Conservation (phyloP, 2,113 vertebrate genomes). For the Bubo bubo region DNA sequence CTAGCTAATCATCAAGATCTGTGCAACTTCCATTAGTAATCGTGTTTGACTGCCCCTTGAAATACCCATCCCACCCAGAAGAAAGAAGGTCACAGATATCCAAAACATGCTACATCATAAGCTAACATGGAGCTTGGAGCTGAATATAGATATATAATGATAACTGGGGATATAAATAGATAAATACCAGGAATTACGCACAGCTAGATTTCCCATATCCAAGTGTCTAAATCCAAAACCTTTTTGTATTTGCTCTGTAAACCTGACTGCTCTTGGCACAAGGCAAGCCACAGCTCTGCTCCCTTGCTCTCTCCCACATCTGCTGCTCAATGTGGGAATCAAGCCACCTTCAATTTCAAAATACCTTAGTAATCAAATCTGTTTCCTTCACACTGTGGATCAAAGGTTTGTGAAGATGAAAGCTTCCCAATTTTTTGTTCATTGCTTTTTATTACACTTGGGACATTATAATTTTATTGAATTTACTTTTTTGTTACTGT, state of each 20-base stretch:
- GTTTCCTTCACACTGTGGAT: not conserved
- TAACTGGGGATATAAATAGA: not conserved
- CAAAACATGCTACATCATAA: not conserved
- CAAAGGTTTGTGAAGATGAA: slow-evolving; percentile 38
- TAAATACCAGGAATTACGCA: not conserved
- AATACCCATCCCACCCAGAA: not conserved
- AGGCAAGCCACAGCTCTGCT: not conserved
- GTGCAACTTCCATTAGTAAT: not conserved
- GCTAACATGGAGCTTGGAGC: not conserved
- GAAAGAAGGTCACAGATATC: not conserved
- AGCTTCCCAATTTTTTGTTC: slow-evolving; percentile 38
- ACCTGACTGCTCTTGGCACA: not conserved
- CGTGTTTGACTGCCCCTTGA: not conserved
- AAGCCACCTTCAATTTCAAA: not conserved
- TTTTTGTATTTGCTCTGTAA: not conserved
- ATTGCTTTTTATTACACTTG: slow-evolving; percentile 50
- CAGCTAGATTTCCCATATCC: not conserved
- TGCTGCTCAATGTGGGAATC: not conserved
- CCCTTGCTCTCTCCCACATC: not conserved
- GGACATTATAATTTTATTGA: slow-evolving; percentile 28
- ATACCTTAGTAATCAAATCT: not conserved
- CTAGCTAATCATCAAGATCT: not conserved
- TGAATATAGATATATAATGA: not conserved
- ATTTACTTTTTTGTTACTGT: slow-evolving; percentile 38
- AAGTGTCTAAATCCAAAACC: not conserved